phyloP scores from a whole-genome alignment of 2,113 vertebrate genomes.

The Grammomys dolichurus region DNA sequence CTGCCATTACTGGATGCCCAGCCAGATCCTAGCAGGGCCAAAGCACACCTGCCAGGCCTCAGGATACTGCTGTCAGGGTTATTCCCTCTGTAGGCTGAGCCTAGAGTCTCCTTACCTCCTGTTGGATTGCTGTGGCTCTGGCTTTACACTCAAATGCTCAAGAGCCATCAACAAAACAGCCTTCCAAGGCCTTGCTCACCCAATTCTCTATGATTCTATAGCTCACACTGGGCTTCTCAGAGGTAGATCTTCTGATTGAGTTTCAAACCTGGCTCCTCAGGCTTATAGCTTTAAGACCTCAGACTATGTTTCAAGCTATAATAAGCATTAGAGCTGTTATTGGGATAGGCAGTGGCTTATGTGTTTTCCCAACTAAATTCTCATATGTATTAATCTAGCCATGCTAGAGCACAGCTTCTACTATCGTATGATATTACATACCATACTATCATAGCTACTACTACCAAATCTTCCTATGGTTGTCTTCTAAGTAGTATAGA shows the following conservation, averaged over 20 bases:
- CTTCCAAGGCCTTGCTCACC: not conserved
- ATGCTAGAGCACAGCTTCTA: not conserved
- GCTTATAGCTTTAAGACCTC: not conserved
- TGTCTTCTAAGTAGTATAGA: not conserved
- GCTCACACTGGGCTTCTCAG: not conserved
- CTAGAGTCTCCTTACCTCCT: not conserved
- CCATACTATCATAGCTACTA: too few species aligned
- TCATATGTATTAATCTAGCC: not conserved
- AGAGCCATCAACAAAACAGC: not conserved
- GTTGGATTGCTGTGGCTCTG: not conserved
- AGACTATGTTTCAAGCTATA: not conserved
- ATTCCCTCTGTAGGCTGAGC: not conserved
- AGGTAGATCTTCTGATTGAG: not conserved
- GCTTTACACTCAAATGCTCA: not conserved
- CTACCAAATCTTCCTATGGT: too few species aligned
- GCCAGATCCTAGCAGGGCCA: not conserved
- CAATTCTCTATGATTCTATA: not conserved
- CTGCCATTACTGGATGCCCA: not conserved
- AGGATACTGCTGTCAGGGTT: not conserved
- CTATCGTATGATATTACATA: too few species aligned
- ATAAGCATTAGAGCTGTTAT: fast-evolving
- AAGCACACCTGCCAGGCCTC: not conserved
- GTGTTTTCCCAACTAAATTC: not conserved
- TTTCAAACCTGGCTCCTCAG: not conserved
- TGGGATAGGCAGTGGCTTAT: not conserved